Evolutionary conservation across 2,797 vertebrate species (phyloP), one percentile per base, ranked within the genome.

Genomic region (Sebastiscus albofasciatus): DNA sequence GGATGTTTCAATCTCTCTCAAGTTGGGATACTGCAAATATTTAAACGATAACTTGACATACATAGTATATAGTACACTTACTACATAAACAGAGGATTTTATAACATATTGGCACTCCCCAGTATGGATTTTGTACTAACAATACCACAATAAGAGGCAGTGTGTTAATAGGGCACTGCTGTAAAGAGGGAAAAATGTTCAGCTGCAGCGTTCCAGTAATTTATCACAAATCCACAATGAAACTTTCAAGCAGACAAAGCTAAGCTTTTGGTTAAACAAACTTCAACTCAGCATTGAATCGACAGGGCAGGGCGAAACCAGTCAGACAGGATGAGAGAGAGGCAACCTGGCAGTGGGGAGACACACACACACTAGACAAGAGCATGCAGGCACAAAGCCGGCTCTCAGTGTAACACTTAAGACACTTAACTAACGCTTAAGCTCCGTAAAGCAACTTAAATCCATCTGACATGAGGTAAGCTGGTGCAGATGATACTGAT

Each of bases 221-320:
- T 71, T 33, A 66, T 79, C 69, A 62, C 56, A 33, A 62, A 56
- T 39, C 12, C 27, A 39, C 64, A 16, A 36, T 67, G 27, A 26
- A 58, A 62, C 34, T 8, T 42, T 52, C 58, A 77, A 13, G 67
- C 73, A 74, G 24, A 55, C 68, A 58, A 24, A 39, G 39, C 29
- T 65, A 7, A 90, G 82, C 69, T 88, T 90, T 84, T 85, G 85
- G 46, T 75, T 81, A 89, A 90, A 92, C 86, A 94, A 85, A 89
- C 77, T 11, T 34, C 13, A 33, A 18, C 58, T 46, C 67, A 6
- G 72, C 54, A 61, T 46, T 77, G 54, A 83, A 81, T 80, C 20
- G 6, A 75, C 56, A n/a, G 34, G 24, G 64, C 87, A 29, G 58
- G 87, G 49, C 13, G 2, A 39, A 90, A 94, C 93, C 88, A 80